Evolutionary conservation across 2,797 vertebrate genomes (phyloP), one percentile per base, ranked within the genome.

Genomic region (Cynopterus sphinx): DNA sequence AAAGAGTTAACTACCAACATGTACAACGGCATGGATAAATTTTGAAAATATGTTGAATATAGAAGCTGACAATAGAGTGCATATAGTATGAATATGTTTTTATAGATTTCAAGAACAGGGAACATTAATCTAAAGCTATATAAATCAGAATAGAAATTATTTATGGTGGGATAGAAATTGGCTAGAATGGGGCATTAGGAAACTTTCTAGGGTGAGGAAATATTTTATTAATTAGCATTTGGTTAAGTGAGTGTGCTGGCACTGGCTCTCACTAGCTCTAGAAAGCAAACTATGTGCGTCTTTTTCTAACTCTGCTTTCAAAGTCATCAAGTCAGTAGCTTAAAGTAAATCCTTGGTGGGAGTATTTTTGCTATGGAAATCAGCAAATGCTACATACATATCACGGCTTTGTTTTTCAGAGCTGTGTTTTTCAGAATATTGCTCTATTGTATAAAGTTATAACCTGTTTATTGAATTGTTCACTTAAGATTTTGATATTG

Each of bases 401-500:
- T 15, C 16, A 57, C n/a, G 46, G 13, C 33, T 82, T 16, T 77
- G n/a, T 46, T 92, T 95, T 77, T 61, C 39, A 82, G 77, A 84
- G 11, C 28, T 94, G 2, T 93, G 17, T 77, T 92, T 95, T 78
- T 55, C 26, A 91, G 24, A 51, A 82, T 22, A 55, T 67, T 9
- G 68, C 61, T 91, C 43, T 26, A 55, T 36, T 46, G 3, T 12
- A 41, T 74, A 88, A 73, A 78, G 36, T 73, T 82, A 33, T 73
- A 89, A 86, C 41, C 39, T 92, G 6, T 49, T 88, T 87, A 68
- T 70, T 11, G 2, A 93, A 87, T 51, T 85, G 4, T 41, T 84
- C n/a, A 49, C 36, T 63, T 97, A 36, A 67, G 13, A 39, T 85
- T 53, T 95, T 86, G 36, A 91, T 85, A 51, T 41, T 92, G 59